Evolutionary conservation across 2,113 vertebrate species (phyloP).

Genomic region (Pollimyrus isidori): DNA sequence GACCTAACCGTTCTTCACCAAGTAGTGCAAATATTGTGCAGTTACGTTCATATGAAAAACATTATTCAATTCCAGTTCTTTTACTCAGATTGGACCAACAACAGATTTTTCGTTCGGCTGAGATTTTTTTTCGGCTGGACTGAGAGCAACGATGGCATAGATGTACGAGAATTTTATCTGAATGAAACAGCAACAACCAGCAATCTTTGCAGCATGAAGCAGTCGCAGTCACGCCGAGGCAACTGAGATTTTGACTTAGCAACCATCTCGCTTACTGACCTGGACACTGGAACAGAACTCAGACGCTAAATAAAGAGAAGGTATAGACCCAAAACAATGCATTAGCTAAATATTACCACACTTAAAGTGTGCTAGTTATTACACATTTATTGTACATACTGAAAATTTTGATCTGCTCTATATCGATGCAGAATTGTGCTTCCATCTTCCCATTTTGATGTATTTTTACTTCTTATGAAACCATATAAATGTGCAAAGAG

Average conservation of each 20-base stretch:
- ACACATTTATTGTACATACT: not conserved
- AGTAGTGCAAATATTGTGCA: not conserved
- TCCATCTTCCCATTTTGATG: not conserved
- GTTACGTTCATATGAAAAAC: not conserved
- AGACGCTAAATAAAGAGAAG: not conserved
- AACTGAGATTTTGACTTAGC: not conserved
- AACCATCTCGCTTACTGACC: not conserved
- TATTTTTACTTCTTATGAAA: not conserved
- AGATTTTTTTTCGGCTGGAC: too few relatives aligned
- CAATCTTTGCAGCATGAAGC: not conserved
- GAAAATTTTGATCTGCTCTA: not conserved
- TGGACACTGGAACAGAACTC: not conserved
- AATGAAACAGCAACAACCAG: not conserved
- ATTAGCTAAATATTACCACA: not conserved
- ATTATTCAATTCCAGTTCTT: not conserved
- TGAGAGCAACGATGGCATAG: not conserved
- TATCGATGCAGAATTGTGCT: not conserved
- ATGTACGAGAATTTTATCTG: not conserved
- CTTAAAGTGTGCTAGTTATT: not conserved
- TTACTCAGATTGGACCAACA: not conserved
- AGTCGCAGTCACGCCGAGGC: not conserved
- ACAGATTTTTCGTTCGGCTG: not conserved
- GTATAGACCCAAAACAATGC: not conserved
- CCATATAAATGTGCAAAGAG: not conserved
- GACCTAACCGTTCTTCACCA: not conserved